These are phyloP conservation scores for Tapera naevia DNA, from an alignment of 2,797 vertebrate genomes.

Conservation along the genomic window DNA sequence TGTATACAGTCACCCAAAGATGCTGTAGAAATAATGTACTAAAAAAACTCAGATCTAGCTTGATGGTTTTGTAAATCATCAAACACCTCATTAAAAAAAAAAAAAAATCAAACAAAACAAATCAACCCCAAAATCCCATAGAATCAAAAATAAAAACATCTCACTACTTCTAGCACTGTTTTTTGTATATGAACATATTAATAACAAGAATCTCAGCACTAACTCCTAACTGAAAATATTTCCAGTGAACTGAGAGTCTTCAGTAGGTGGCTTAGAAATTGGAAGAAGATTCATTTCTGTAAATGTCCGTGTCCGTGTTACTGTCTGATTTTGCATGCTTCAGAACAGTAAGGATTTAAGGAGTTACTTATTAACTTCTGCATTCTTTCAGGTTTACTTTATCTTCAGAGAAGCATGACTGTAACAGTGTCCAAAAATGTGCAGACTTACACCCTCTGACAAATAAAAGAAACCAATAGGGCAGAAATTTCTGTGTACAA, in stretches of 20 bases:
- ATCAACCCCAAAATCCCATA: too few species aligned
- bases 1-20: not conserved
- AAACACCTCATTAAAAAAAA: not conserved
- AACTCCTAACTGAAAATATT: not conserved
- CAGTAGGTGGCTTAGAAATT: not conserved
- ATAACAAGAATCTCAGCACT: not conserved
- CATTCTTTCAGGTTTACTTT: not conserved
- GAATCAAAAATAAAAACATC: not conserved
- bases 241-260: not conserved
- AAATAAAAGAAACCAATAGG: not conserved
- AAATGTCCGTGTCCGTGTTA: not conserved
- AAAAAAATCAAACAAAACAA: not conserved
- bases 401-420: not conserved
- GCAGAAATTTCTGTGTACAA: not conserved
- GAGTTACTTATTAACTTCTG: not conserved
- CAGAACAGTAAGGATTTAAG: not conserved
- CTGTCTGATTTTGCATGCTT: not conserved
- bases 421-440: not conserved
- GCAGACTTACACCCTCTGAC: not conserved
- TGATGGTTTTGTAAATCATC: not conserved
- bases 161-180: not conserved
- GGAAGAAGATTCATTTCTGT: not conserved
- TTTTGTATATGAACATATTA: not conserved
- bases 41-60: not conserved
- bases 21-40: not conserved